A percentile compares a stretch with the other conserved stretches of the same genome.
These are phyloP conservation scores for Rhamnusium bicolor DNA, from an alignment of 2,888 invertebrate species.

Conservation along the genomic window DNA sequence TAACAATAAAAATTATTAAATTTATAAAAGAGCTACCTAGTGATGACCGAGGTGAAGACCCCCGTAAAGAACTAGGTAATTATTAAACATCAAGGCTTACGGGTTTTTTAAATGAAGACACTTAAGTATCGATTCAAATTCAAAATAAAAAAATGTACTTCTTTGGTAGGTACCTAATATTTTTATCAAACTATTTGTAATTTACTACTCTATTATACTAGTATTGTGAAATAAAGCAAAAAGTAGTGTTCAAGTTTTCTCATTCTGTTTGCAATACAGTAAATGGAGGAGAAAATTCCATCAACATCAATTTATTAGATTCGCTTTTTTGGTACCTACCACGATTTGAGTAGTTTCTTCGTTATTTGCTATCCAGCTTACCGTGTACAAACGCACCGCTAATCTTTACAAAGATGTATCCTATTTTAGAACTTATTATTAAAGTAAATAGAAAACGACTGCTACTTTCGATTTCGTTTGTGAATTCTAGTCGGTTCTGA, in stretches of 20 bases:
- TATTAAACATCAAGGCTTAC: too few relatives aligned
- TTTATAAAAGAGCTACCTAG: too few relatives aligned
- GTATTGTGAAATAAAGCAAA: neutral
- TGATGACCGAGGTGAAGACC: too few relatives aligned
- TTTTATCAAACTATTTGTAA: too few relatives aligned
- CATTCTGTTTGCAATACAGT: neutral
- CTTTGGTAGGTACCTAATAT: too few relatives aligned
- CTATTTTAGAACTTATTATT: neutral
- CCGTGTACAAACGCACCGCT: neutral
- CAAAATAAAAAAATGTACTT: too few relatives aligned
- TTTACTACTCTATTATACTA: too few relatives aligned
- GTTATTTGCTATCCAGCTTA: neutral
- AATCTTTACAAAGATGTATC: neutral
- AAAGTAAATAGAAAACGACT: neutral
- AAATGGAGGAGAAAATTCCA: neutral
- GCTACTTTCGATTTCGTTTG: neutral
- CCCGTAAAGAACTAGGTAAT: too few relatives aligned
- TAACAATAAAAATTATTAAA: too few relatives aligned
- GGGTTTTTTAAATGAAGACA: too few relatives aligned
- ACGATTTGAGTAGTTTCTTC: neutral
- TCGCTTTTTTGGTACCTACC: neutral
- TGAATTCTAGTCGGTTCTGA: neutral
- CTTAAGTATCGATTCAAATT: too few relatives aligned
- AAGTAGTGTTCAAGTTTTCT: neutral
- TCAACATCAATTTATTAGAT: neutral